phyloP scores from a whole-genome alignment of 2,888 invertebrate genomes.

The Thera britannica region DNA sequence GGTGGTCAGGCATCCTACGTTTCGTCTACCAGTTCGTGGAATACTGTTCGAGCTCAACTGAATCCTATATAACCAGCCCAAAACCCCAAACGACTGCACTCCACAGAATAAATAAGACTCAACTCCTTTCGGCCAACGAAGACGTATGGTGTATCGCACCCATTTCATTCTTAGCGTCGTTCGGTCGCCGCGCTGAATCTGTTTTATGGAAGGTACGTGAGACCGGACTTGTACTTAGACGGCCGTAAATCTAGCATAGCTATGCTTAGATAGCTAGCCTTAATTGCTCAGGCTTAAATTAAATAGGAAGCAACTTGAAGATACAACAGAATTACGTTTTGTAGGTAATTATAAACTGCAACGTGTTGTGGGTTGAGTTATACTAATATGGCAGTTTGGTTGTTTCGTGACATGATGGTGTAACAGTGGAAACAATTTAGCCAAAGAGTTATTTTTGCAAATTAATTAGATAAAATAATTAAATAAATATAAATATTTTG shows the following conservation, averaged over 20 bases:
- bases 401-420: background rate
- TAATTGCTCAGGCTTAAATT: conserved; percentile 36
- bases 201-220: conserved; percentile 78
- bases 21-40: no score
- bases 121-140: conserved; percentile 34
- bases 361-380: background rate
- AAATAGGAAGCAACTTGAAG: conserved; percentile 28
- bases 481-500: no score
- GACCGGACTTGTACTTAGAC: conserved; percentile 57
- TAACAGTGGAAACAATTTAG: background rate
- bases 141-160: conserved; percentile 49
- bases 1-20: no score
- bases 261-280: conserved; percentile 28
- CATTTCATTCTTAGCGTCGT: conserved; percentile 48
- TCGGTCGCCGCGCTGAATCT: conserved; percentile 54
- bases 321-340: conserved; percentile 7
- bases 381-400: background rate
- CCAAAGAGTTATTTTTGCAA: background rate
- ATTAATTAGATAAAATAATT: background rate
- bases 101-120: conserved; percentile 32
- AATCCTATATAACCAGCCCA: conserved; percentile 11
- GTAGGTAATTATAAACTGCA: background rate
- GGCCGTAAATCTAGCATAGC: conserved; percentile 55
- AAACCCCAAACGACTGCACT: conserved; percentile 16
- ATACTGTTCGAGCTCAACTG: background rate